phyloP scores from a whole-genome alignment of 1,140 invertebrate species.

The Uloborus diversus region DNA sequence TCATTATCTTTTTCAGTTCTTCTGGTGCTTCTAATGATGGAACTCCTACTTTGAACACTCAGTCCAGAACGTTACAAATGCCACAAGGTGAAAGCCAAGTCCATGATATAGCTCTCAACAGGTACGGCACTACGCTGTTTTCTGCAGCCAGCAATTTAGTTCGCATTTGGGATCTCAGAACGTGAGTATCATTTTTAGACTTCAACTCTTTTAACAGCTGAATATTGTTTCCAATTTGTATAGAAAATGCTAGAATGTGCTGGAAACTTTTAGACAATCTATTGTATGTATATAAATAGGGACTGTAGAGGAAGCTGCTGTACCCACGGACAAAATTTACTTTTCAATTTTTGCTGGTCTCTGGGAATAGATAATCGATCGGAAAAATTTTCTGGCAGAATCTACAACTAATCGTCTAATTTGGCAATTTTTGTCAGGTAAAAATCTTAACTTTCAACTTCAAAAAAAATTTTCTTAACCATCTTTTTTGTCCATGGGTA shows the following conservation, averaged over 20 bases:
- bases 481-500: no score
- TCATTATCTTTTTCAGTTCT: conserved; percentile 70
- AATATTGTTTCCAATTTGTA: neutral
- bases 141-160: conserved; percentile 82
- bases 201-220: no score
- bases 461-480: no score
- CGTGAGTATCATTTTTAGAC: conserved; percentile 67
- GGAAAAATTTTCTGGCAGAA: no score
- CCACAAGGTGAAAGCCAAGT: conserved; percentile 74
- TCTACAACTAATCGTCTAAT: no score
- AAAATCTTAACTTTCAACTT: neutral
- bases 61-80: conserved; percentile 69
- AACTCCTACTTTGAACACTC: conserved; percentile 66
- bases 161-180: conserved; percentile 84
- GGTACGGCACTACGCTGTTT: conserved; percentile 73
- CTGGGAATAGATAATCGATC: no score
- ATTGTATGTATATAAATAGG: neutral
- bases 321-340: no score
- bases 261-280: neutral
- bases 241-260: neutral
- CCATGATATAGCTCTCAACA: conserved; percentile 75
- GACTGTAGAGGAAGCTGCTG: no score
- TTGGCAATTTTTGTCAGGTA: no score
- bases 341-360: no score
- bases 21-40: conserved; percentile 72